These are phyloP conservation scores for Pseudochirops corinnae DNA, from an alignment of 2,797 vertebrate species.

Conservation along the genomic window DNA sequence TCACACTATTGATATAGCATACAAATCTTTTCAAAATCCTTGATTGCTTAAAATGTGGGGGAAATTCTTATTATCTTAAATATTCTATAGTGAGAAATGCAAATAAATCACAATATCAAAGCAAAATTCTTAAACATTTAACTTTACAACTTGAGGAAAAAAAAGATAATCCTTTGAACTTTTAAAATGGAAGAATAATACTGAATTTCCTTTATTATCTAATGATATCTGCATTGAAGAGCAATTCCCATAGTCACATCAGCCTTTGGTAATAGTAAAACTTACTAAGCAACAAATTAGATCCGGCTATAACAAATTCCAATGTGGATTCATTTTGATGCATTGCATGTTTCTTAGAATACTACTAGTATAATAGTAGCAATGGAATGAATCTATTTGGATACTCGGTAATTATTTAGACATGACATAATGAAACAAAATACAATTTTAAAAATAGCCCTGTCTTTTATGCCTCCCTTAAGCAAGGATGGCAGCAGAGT, in stretches of 20 bases:
- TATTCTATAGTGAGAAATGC: conserved; percentile 39
- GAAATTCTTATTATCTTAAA: conserved; percentile 28
- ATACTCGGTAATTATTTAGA: not conserved
- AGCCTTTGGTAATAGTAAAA: conserved; percentile 33
- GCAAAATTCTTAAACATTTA: conserved; percentile 20
- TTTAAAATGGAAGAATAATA: conserved; percentile 46
- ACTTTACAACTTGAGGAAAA: not conserved
- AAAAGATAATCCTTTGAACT: not conserved
- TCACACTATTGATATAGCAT: conserved; percentile 2
- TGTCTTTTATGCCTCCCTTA: not conserved
- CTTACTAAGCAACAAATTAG: conserved; percentile 76
- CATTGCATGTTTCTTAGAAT: conserved; percentile 37
- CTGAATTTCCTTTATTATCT: conserved; percentile 49
- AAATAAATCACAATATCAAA: conserved; percentile 38
- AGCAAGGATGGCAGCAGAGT: not conserved
- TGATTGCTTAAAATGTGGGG: not conserved
- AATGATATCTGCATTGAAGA: conserved; percentile 41
- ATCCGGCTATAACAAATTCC: conserved; percentile 28
- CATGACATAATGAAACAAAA: not conserved
- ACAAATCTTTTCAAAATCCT: conserved; percentile 41
- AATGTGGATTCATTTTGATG: conserved; percentile 57
- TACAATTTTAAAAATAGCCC: not conserved
- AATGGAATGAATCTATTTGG: not conserved
- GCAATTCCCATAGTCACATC: conserved; percentile 41
- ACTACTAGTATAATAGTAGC: not conserved